Base-by-base conservation (phyloP, 2,113 vertebrate genomes). In the Azemiops feae region DNA sequence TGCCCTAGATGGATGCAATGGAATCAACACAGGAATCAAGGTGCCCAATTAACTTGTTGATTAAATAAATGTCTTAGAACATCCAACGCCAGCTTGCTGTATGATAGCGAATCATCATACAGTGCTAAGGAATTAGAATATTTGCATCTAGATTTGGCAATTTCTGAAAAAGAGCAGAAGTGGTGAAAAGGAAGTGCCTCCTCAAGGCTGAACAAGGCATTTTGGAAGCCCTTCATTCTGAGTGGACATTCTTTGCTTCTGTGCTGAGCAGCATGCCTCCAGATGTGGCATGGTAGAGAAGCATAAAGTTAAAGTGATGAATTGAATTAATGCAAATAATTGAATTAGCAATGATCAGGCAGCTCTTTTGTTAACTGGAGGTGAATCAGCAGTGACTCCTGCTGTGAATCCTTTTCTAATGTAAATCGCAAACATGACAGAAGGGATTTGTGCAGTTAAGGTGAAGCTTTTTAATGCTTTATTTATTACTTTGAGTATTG, bases 301-400 rank as follows among this genome's bases (percentile, higher is more conserved):
- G 93, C 87, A 89, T 87, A 50, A 95, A 96, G 96, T 96, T 95
- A 97, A 91, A 94, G 96, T 95, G 95, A 96, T 97, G 96, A 97
- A 97, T 97, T 97, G 95, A 96, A 97, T 97, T 97, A 96, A 97
- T 95, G 94, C 96, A 96, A 97, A 97, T 96, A 97, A 97, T 95
- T 90, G 96, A 96, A 96, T 95, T 94, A 97, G 95, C 95, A 97
- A 94, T 96, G 95, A 94, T 95, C 92, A 96, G 57, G 95, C 95
- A 95, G 96, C 87, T 89, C 64, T 91, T 97, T 97, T 96, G 94
- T 96, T 96, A 87, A 18, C 57, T 92, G 95, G 69, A 94, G 87
- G 85, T 97, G 96, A 97, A 95, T 97, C 95, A 95, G 94, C 93
- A 93, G 88, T 93, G 94, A 54, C 55, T 27, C 93, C 57, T 90